phyloP scores from a whole-genome alignment of 1,140 invertebrate species.

The Subanguina moxae region DNA sequence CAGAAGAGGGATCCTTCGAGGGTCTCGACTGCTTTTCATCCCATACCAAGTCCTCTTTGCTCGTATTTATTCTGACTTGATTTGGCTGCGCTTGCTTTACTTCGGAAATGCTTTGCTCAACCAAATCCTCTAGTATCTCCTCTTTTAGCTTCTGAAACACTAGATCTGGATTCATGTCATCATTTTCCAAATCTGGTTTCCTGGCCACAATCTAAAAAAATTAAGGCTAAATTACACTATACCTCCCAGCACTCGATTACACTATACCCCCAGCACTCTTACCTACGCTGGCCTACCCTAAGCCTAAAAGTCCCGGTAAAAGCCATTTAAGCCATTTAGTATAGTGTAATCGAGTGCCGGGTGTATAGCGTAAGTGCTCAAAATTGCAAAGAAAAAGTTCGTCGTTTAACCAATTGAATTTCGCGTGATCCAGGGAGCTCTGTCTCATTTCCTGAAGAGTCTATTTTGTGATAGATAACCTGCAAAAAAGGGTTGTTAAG shows the following conservation, averaged over 20 bases:
- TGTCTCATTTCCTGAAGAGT: not conserved
- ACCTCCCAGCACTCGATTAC: too few species aligned
- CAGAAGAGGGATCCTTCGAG: too few species aligned
- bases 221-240: too few species aligned
- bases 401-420: conserved; percentile 5
- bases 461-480: conserved; percentile 12
- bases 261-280: too few species aligned
- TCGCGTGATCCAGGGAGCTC: not conserved
- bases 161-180: not conserved
- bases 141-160: not conserved
- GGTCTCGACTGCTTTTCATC: not conserved
- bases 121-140: conserved; percentile 4
- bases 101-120: conserved; percentile 13
- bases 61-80: too few species aligned
- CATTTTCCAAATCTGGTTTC: conserved; percentile 13
- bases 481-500: not conserved
- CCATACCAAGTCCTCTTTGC: too few species aligned
- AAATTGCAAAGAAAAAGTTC: too few species aligned
- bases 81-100: not conserved
- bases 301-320: too few species aligned
- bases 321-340: too few species aligned
- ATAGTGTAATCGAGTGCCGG: too few species aligned
- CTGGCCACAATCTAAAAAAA: conserved; percentile 6
- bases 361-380: too few species aligned
- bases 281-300: too few species aligned